Base-by-base conservation (phyloP, 2,888 invertebrate species). In the Limnephilus marmoratus region DNA sequence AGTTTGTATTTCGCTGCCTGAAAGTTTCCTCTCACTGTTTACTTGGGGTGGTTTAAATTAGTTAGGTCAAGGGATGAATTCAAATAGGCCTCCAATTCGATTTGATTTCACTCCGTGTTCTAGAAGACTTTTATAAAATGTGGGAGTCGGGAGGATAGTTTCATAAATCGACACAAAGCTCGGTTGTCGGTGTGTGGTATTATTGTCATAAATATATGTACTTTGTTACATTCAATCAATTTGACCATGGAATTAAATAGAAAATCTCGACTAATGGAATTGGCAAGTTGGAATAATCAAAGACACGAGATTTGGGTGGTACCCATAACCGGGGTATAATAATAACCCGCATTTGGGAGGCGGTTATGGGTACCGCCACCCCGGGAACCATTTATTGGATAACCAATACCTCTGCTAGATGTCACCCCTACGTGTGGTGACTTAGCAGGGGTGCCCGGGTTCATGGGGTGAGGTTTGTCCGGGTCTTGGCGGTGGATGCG, bases 41-140 rank as follows among this genome's bases (percentile, higher is more conserved):
- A 86, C 86, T 45, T n/a, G 29, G 41, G 29, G 49, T 7, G 37
- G 86, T 49, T 86, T 29, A n/a, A 86, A 86, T 49, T 86, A 86
- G 45, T 86, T 86, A n/a, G 86, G 45, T 86, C 45, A 45, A 86
- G 24, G 45, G 49, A 41, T 86, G 41, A 86, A 86, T 49, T 86
- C 49, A 18, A 29, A 86, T 49, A 86, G 29, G 41, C n/a, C 45
- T 86, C 49, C n/a, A 86, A 15, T 31, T 34, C 18, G 82, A 82
- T 82, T 31, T 82, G 34, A 82, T 34, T 82, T 82, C 29, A 2
- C 15, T 82, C 9, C 24, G 7, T 82, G 29, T 82, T 82, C 82
- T 82, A 4, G 34, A 9, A 82, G 29, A 68, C 5, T 68, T 68
- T 24, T 7, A 68, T 68, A n/a, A 68, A n/a, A 68, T 68, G 68